Conservation (phyloP, 2,888 invertebrate genomes). For the Malacosoma neustria region DNA sequence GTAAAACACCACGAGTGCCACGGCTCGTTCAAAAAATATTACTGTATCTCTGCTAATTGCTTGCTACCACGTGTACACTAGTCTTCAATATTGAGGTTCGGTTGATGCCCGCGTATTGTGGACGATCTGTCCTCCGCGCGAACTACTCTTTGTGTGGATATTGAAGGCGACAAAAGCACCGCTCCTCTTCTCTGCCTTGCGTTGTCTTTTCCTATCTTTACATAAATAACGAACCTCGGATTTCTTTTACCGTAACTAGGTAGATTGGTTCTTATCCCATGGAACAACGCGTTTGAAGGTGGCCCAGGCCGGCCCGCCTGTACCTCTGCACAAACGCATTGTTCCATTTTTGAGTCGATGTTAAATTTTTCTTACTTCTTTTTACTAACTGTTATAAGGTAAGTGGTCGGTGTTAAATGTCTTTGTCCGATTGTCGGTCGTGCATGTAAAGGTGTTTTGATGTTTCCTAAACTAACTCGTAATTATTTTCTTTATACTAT, state of each 20-base stretch:
- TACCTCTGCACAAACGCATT: slow-evolving; percentile 37
- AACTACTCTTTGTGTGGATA: slow-evolving; percentile 46
- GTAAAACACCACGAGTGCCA: slow-evolving; percentile 76
- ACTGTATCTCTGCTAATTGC: slow-evolving; percentile 66
- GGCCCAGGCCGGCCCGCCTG: slow-evolving; percentile 12
- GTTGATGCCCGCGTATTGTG: slow-evolving; percentile 65
- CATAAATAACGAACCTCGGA: slow-evolving; percentile 51
- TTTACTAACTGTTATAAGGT: slow-evolving; percentile 48
- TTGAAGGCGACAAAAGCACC: slow-evolving; percentile 68
- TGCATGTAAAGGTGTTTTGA: slow-evolving; percentile 53
- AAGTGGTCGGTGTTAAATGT: slow-evolving; percentile 61
- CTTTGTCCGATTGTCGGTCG: slow-evolving; percentile 49
- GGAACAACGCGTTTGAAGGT: slow-evolving; percentile 48
- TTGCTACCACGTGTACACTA: slow-evolving; percentile 70
- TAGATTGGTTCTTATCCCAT: slow-evolving; percentile 61
- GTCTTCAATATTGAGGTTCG: slow-evolving; percentile 63
- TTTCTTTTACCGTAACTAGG: slow-evolving; percentile 41
- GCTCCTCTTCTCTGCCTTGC: slow-evolving; percentile 65
- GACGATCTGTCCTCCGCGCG: slow-evolving; percentile 40
- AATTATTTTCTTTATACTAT: slow-evolving; percentile 40
- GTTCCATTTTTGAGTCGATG: slow-evolving; percentile 42
- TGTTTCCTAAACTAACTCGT: slow-evolving; percentile 29
- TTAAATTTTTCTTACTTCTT: slow-evolving; percentile 11
- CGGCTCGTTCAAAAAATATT: slow-evolving; percentile 59
- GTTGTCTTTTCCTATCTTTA: slow-evolving; percentile 59